Percentiles rank a stretch among this genome's conserved stretches.
phyloP scores from a whole-genome alignment of 1,140 invertebrate species.

The Cydia pomonella region DNA sequence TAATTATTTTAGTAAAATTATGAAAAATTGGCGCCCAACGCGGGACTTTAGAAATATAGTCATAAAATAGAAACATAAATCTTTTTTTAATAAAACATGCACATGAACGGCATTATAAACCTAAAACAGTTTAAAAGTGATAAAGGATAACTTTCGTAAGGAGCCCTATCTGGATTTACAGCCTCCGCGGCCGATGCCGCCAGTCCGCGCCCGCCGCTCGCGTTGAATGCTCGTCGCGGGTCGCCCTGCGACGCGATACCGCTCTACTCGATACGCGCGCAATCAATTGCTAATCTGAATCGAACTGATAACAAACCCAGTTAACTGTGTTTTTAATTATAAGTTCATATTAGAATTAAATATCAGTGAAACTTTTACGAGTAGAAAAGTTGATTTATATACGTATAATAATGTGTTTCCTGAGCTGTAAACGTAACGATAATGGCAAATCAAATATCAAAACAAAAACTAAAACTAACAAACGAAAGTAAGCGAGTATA shows the following conservation, averaged over 20 bases:
- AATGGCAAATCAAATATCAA: not conserved
- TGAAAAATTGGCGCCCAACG: slow-evolving; percentile 13
- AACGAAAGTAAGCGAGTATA: not conserved
- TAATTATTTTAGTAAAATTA: no score
- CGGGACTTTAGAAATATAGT: not conserved
- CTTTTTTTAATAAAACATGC: not conserved
- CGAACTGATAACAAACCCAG: not conserved
- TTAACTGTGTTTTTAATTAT: not conserved
- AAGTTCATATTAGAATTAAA: not conserved
- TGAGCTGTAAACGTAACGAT: not conserved
- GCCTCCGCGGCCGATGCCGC: not conserved
- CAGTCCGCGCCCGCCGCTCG: slow-evolving; percentile 19
- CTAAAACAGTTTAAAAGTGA: not conserved
- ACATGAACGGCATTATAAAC: not conserved
- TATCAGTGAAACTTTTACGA: not conserved
- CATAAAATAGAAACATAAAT: not conserved
- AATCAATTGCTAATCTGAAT: not conserved
- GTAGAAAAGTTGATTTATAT: not conserved
- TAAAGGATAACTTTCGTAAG: not conserved
- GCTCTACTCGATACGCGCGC: not conserved
- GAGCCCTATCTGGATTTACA: not conserved
- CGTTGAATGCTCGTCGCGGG: not conserved
- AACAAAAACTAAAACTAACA: not conserved
- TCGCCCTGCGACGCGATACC: not conserved
- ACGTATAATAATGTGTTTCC: not conserved